Percentiles rank a stretch among this genome's conserved stretches.
These are phyloP conservation scores for Microplitis demolitor DNA, from an alignment of 1,140 invertebrate genomes.

Conservation along the genomic window DNA sequence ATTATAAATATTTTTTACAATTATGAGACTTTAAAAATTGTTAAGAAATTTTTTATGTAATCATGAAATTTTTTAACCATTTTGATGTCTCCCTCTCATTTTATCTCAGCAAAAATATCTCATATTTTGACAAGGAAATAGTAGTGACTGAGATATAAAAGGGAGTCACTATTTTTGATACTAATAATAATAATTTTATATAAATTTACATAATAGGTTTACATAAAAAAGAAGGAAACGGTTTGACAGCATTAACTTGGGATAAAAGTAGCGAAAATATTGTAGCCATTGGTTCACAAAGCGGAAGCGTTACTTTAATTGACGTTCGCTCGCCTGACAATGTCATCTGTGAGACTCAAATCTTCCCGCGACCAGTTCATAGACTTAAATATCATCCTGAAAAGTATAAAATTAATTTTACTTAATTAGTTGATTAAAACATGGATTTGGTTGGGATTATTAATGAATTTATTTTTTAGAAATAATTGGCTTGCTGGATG, in stretches of 20 bases:
- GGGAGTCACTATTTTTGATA: not conserved
- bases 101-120: too few relatives aligned
- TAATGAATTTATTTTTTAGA: slow-evolving; percentile 31
- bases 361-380: slow-evolving; percentile 42
- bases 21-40: too few relatives aligned
- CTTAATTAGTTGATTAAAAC: not conserved
- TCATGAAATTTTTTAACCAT: too few relatives aligned
- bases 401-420: slow-evolving; percentile 33
- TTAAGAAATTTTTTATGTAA: too few relatives aligned
- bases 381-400: slow-evolving; percentile 47
- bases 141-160: not conserved
- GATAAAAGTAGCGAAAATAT: slow-evolving; percentile 40
- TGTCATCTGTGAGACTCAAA: slow-evolving; percentile 20
- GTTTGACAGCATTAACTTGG: slow-evolving; percentile 46
- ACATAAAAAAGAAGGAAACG: slow-evolving; percentile 33
- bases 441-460: slow-evolving; percentile 11
- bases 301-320: slow-evolving; percentile 44
- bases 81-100: too few relatives aligned
- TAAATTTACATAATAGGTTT: slow-evolving; percentile 39
- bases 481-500: slow-evolving; percentile 47
- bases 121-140: too few relatives aligned
- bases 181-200: not conserved
- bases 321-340: slow-evolving; percentile 43
- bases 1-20: too few relatives aligned
- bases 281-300: slow-evolving; percentile 44